These are phyloP conservation scores for Ptychodera flava DNA, from an alignment of 35 echinoderm and acorn worm species.

Conservation along the genomic window DNA sequence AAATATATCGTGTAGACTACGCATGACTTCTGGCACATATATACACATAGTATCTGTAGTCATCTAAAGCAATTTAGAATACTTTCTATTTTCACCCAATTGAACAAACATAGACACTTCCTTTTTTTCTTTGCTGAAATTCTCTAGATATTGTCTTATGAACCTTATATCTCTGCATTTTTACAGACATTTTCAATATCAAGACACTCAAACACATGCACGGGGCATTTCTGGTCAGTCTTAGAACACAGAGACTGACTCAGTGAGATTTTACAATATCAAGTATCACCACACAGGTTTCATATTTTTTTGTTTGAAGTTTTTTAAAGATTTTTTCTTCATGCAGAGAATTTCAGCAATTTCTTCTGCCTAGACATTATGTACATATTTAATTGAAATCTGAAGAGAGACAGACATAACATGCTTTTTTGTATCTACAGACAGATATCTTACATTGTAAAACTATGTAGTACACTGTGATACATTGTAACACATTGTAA, in stretches of 20 bases:
- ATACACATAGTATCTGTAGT: not conserved
- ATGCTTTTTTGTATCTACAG: conserved; percentile 2
- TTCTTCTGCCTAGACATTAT: not conserved
- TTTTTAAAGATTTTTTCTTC: not conserved
- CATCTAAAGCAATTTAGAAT: not conserved
- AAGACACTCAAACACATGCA: not conserved
- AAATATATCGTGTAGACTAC: not conserved
- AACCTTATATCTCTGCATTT: not conserved
- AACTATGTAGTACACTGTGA: not conserved
- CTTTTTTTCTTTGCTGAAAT: not conserved
- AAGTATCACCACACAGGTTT: no score
- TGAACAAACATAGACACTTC: not conserved
- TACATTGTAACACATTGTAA: not conserved
- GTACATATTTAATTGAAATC: not conserved
- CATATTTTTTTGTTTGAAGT: no score
- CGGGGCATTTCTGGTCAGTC: not conserved
- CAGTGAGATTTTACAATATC: no score
- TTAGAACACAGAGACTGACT: not conserved
- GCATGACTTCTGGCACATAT: not conserved
- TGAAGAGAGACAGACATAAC: not conserved
- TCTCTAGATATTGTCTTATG: not conserved
- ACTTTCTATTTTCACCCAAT: not conserved
- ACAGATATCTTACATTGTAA: no score
- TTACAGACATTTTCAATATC: not conserved
- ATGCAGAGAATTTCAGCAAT: not conserved